Evolutionary conservation across 2,888 invertebrate species (phyloP), one percentile per base, ranked within the genome.

Genomic region (Atethmia centrago): DNA sequence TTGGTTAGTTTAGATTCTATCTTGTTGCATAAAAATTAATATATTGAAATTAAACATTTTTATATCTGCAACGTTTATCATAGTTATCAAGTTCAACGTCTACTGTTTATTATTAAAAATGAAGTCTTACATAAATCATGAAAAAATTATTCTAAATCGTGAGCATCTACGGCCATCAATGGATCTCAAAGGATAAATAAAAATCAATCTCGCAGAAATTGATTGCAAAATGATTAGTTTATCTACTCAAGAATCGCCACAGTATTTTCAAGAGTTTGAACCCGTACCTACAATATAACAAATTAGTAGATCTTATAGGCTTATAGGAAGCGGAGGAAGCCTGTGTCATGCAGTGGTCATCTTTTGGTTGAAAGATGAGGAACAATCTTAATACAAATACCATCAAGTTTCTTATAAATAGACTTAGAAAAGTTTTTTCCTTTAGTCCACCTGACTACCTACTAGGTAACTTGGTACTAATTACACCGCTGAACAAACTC

Each of bases 101-200:
- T 31, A 45, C 12, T 16, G 28, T 55, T 62, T 31, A 49, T 55
- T n/a, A 71, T 78, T 49, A 47, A 71, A 47, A 61, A 61, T 19
- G 19, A 61, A 47, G 16, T 59, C 14, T 5, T 21, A 5, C 3
- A 49, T 71, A 58, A 65, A 49, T 55, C 12, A 31, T 45, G 21
- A 31, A 53, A 58, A 63, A 47, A 36, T 19, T n/a, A 53, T 19
- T 25, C 21, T 10, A 31, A 40, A 53, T 70, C 80, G 74, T 79
- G 80, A 63, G n/a, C 40, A n/a, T 16, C 31, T 36, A 74, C 80
- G 62, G 80, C 69, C 62, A 31, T 56, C 5, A 51, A 55, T 45
- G 2, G 9, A 16, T 19, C 1, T 45, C 21, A 64, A 49, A 31
- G 8, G 12, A 36, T n/a, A 19, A 28, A 28, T n/a, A 19, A n/a